Percentiles rank a stretch among this genome's conserved stretches.
These are phyloP conservation scores for Iphiclides podalirius DNA, from an alignment of 2,888 invertebrate genomes.

Conservation along the genomic window DNA sequence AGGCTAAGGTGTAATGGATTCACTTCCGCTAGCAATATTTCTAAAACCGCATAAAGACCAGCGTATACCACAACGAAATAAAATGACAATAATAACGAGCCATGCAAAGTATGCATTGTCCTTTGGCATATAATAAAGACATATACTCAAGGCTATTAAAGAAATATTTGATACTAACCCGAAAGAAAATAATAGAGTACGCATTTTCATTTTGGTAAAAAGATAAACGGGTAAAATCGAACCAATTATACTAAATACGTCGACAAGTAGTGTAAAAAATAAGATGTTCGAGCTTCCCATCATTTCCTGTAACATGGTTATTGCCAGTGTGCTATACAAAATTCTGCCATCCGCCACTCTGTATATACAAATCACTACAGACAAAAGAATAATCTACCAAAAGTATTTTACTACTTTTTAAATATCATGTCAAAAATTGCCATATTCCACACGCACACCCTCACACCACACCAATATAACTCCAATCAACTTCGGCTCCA, in stretches of 20 bases:
- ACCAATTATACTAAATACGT: conserved; percentile 26
- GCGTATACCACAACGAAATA: conserved; percentile 9
- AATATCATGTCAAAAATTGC: too few relatives aligned
- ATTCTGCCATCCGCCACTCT: conserved; percentile 25
- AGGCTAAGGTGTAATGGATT: conserved; percentile 33
- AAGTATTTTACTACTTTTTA: too few relatives aligned
- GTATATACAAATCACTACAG: conserved; percentile 24
- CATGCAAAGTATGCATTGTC: conserved; percentile 16
- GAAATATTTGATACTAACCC: conserved; percentile 24
- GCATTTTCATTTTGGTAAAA: conserved; percentile 22
- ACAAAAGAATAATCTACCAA: conserved; percentile 27
- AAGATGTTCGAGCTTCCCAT: conserved; percentile 28
- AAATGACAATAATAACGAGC: conserved; percentile 32
- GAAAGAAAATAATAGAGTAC: conserved; percentile 23
- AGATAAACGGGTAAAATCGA: conserved; percentile 10
- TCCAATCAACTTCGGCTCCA: too few relatives aligned
- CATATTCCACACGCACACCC: too few relatives aligned
- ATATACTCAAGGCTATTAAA: conserved; percentile 18
- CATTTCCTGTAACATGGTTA: conserved; percentile 29
- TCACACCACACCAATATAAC: too few relatives aligned
- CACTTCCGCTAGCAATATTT: conserved; percentile 33
- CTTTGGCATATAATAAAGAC: conserved; percentile 21
- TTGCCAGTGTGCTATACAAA: conserved; percentile 26
- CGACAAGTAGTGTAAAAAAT: conserved; percentile 26
- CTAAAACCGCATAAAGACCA: conserved; percentile 34